phyloP scores from a whole-genome alignment of 2,888 invertebrate genomes.

The Conchocele bisecta region DNA sequence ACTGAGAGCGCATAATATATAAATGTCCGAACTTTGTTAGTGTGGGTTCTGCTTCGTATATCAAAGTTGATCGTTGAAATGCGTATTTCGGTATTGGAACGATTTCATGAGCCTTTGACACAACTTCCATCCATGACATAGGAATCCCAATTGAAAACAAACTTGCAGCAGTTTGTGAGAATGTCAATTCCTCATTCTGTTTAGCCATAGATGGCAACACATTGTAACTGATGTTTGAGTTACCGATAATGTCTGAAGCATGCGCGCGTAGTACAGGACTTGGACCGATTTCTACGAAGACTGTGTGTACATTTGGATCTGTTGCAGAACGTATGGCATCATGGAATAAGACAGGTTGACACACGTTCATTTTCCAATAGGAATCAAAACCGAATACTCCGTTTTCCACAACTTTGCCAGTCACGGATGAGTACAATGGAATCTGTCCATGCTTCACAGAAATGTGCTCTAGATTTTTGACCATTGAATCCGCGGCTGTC shows the following conservation, averaged over 20 bases:
- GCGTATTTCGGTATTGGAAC: slow-evolving; percentile 59
- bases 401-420: slow-evolving; percentile 39
- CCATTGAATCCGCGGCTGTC: slow-evolving; percentile 45
- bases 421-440: slow-evolving; percentile 67
- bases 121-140: slow-evolving; percentile 21
- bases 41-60: slow-evolving; percentile 13
- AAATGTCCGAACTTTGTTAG: too few relatives aligned
- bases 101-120: slow-evolving; percentile 20
- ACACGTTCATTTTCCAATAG: slow-evolving; percentile 72
- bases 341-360: slow-evolving; percentile 65
- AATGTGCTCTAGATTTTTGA: slow-evolving; percentile 37
- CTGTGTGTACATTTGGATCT: slow-evolving; percentile 27
- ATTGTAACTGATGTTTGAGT: background rate
- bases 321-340: slow-evolving; percentile 51
- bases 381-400: slow-evolving; percentile 46
- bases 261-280: slow-evolving; percentile 57
- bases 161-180: background rate
- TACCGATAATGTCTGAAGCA: slow-evolving; percentile 15
- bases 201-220: slow-evolving; percentile 34
- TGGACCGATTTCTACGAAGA: slow-evolving; percentile 74
- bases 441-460: slow-evolving; percentile 25
- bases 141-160: slow-evolving; percentile 33
- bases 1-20: too few relatives aligned
- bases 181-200: slow-evolving; percentile 13
- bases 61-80: slow-evolving; percentile 1